Percentiles rank a stretch among this genome's conserved stretches.
Evolutionary conservation across 2,888 invertebrate species (phyloP).

Genomic region (Thera obeliscata): DNA sequence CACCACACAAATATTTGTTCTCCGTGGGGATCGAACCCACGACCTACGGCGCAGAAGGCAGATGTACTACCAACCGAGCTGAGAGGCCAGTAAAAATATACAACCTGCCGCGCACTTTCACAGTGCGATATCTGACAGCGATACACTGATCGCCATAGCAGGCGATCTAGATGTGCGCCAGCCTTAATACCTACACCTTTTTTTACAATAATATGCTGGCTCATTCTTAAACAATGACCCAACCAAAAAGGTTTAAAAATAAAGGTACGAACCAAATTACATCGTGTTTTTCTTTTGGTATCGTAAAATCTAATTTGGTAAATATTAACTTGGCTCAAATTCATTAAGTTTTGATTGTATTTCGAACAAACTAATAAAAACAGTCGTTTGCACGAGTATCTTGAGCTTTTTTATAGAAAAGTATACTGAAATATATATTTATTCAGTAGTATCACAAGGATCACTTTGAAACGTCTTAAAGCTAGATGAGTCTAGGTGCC

Average conservation of each 20-base stretch:
- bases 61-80: too few relatives aligned
- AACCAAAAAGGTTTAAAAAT: not conserved
- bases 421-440: not conserved
- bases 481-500: too few relatives aligned
- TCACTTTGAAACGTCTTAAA: too few relatives aligned
- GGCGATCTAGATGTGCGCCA: too few relatives aligned
- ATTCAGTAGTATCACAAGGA: too few relatives aligned
- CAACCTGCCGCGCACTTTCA: too few relatives aligned
- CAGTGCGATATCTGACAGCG: too few relatives aligned
- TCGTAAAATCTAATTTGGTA: constrained; percentile 1
- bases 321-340: constrained; percentile 1
- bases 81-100: too few relatives aligned
- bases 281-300: not conserved
- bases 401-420: not conserved
- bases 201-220: not conserved
- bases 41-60: too few relatives aligned
- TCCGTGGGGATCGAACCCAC: too few relatives aligned
- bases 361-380: constrained; percentile 6
- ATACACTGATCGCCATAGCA: too few relatives aligned
- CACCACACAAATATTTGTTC: too few relatives aligned
- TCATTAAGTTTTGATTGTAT: constrained; percentile 7
- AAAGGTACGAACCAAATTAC: not conserved
- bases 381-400: not conserved
- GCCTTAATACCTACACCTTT: not conserved
- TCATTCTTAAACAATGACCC: not conserved